These are phyloP conservation scores for Apodemia zela DNA, from an alignment of 2,888 invertebrate genomes.

Conservation along the genomic window DNA sequence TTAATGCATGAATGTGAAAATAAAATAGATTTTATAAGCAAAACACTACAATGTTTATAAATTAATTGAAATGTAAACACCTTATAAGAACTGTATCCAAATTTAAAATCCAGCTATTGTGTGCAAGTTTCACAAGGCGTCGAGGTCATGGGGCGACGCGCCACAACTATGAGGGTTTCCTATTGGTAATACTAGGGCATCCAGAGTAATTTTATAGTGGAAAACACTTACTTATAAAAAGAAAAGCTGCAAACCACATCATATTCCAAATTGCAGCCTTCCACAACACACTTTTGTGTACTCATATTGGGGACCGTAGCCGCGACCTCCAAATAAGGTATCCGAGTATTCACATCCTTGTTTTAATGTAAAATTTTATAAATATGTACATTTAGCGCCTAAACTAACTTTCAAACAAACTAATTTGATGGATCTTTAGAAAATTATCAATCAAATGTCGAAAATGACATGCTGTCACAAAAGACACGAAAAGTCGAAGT, in stretches of 20 bases:
- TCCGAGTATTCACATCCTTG: slow-evolving; percentile 65
- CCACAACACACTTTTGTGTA: slow-evolving; percentile 71
- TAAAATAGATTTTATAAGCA: background rate
- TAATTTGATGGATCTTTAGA: slow-evolving; percentile 77
- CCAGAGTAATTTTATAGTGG: slow-evolving; percentile 31
- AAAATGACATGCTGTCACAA: slow-evolving; percentile 80
- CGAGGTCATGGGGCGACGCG: slow-evolving; percentile 35
- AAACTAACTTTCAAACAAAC: slow-evolving; percentile 79
- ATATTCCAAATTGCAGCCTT: slow-evolving; percentile 74
- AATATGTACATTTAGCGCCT: slow-evolving; percentile 72
- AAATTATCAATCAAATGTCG: slow-evolving; percentile 81
- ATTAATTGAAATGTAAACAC: slow-evolving; percentile 30
- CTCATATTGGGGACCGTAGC: slow-evolving; percentile 59
- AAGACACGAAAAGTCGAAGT: slow-evolving; percentile 79
- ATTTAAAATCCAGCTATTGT: slow-evolving; percentile 22
- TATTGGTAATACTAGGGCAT: slow-evolving; percentile 16
- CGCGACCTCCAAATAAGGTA: slow-evolving; percentile 56
- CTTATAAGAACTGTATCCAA: slow-evolving; percentile 28
- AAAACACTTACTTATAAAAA: slow-evolving; percentile 73
- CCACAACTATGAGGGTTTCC: slow-evolving; percentile 17
- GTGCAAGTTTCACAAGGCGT: slow-evolving; percentile 26
- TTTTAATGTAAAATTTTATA: slow-evolving; percentile 49
- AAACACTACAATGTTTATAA: background rate
- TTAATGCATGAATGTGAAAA: background rate
- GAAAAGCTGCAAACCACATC: slow-evolving; percentile 78